These are phyloP conservation scores for Ctena decussata DNA, from an alignment of 2,888 invertebrate species.

Conservation along the genomic window DNA sequence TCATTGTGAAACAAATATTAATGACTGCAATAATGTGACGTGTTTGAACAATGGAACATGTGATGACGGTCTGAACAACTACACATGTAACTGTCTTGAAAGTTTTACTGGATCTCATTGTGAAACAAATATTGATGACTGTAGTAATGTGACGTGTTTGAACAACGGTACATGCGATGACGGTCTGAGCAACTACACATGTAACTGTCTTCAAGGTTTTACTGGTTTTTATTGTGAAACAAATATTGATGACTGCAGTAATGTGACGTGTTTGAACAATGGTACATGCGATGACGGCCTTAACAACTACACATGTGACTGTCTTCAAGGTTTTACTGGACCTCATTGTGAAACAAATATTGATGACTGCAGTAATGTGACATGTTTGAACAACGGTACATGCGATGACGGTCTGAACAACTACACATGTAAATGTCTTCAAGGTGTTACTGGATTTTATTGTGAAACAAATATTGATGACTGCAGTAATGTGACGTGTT, in stretches of 20 bases:
- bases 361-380: too few species aligned
- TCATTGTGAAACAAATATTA: conserved; percentile 26
- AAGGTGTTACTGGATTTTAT: conserved; percentile 37
- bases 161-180: not conserved
- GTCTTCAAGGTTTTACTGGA: too few species aligned
- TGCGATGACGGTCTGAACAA: conserved; percentile 49
- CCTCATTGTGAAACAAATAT: too few species aligned
- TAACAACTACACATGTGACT: too few species aligned
- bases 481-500: conserved; percentile 34
- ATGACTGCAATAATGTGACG: conserved; percentile 46
- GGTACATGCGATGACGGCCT: too few species aligned
- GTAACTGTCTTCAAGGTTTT: not conserved
- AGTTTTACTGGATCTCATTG: not conserved
- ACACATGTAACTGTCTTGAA: too few species aligned
- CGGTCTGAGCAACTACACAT: not conserved
- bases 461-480: conserved; percentile 35
- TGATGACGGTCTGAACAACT: not conserved
- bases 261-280: too few species aligned
- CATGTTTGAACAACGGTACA: conserved; percentile 41
- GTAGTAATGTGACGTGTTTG: not conserved
- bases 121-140: conserved; percentile 12
- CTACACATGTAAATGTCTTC: conserved; percentile 48
- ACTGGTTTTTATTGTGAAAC: not conserved
- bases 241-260: not conserved
- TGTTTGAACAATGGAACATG: conserved; percentile 49